These are phyloP conservation scores for Craseonycteris thonglongyai DNA, from an alignment of 2,113 vertebrate genomes.

Conservation along the genomic window DNA sequence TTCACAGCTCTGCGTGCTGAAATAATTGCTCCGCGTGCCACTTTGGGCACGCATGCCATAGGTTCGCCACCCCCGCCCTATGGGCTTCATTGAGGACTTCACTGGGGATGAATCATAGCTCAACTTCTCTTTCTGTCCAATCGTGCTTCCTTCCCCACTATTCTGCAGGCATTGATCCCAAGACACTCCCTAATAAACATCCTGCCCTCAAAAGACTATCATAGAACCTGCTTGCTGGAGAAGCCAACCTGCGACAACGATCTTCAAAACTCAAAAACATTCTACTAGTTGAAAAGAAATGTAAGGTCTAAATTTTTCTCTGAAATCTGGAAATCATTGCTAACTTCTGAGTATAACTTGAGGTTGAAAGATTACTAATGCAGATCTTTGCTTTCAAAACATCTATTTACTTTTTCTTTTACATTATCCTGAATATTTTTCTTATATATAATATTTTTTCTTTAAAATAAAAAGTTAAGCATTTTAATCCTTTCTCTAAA, in stretches of 20 bases:
- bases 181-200: neutral
- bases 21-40: too few species aligned
- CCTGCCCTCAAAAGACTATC: neutral
- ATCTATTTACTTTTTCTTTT: neutral
- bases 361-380: neutral
- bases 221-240: neutral
- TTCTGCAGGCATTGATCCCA: neutral
- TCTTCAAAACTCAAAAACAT: neutral
- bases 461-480: neutral
- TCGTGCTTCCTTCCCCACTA: neutral
- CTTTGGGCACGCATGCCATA: too few species aligned
- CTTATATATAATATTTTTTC: neutral
- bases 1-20: too few species aligned
- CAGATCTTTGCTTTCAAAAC: neutral
- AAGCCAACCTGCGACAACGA: neutral
- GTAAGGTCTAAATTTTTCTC: neutral
- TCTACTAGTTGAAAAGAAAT: neutral
- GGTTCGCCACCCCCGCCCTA: too few species aligned
- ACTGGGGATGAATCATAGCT: neutral
- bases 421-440: neutral
- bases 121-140: neutral
- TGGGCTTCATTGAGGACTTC: neutral
- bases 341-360: neutral
- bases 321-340: neutral
- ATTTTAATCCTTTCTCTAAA: neutral